These are phyloP conservation scores for Hypocryptadius cinnamomeus DNA, from an alignment of 2,113 vertebrate genomes.

Conservation along the genomic window DNA sequence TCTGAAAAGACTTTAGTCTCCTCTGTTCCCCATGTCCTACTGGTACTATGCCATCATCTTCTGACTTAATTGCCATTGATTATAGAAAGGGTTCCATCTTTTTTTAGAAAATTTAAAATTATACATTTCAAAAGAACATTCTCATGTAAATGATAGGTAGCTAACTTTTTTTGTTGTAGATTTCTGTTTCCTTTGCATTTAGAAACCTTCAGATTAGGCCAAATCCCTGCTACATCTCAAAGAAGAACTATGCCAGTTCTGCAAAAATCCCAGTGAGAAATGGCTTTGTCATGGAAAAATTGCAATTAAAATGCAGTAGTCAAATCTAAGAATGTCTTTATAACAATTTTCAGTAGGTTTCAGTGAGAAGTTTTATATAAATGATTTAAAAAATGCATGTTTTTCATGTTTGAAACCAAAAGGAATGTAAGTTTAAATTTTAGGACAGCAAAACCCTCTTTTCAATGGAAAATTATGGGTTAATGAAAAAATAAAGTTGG, in stretches of 20 bases:
- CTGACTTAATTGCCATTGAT: not conserved
- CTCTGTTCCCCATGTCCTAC: not conserved
- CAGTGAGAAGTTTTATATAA: not conserved
- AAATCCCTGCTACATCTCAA: not conserved
- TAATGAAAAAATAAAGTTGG: not conserved
- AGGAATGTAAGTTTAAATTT: not conserved
- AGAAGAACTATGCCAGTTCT: not conserved
- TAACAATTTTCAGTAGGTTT: not conserved
- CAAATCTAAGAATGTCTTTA: not conserved
- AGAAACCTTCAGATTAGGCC: not conserved
- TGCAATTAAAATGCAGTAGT: not conserved
- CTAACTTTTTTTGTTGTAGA: not conserved
- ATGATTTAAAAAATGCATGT: not conserved
- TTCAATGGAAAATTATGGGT: not conserved
- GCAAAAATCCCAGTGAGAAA: not conserved
- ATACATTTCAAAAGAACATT: not conserved
- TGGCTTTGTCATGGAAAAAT: not conserved
- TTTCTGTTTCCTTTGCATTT: not conserved
- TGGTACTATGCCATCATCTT: not conserved
- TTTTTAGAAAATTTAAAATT: not conserved
- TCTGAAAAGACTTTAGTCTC: not conserved
- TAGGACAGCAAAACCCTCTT: not conserved
- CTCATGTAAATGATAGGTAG: not conserved
- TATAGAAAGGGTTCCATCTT: not conserved
- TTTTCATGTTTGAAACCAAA: not conserved